Evolutionary conservation across 2,797 vertebrate genomes (phyloP), one percentile per base, ranked within the genome.

Genomic region (Catamblyrhynchus diadema): DNA sequence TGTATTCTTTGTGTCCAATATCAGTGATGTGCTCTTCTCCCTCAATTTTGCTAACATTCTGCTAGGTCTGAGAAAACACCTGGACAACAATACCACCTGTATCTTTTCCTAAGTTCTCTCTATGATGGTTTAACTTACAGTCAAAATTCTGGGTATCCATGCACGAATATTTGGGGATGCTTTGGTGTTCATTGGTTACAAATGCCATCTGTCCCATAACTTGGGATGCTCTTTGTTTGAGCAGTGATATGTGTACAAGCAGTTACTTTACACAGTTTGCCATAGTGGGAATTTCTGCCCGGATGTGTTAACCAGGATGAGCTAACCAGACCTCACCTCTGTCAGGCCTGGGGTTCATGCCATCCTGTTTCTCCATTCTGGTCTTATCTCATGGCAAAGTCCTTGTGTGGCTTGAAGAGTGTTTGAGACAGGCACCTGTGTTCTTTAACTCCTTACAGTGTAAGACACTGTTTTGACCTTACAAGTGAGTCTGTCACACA

Each of bases 271-370:
- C 32, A 12, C 7, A 6, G 15, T 64, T 50, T 71, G 22, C 7
- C 27, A 37, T 6, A n/a, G 27, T 28, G 27, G 32, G 15, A 6
- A 71, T 56, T 86, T 37, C 25, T 50, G 32, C 3, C 27, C 1
- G 2, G 74, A 48, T 50, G 2, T 14, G 15, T n/a, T 50, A 56
- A 42, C 8, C 8, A 56, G 27, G 42, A 35, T 28, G 27, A 56
- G 7, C 27, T 35, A n/a, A 23, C 12, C 32, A 70, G 25, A 35
- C 6, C 14, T 69, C 23, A 28, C 6, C 28, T 60, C 54, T 47
- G 30, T 23, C 8, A 23, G 35, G 22, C 32, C 12, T 48, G 42
- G 35, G 22, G 8, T 35, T 42, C 23, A 42, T 1, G 0, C 12
- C 18, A 28, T 28, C 12, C 32, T 14, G 18, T 7, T 7, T 1